Evolutionary conservation across 2,797 vertebrate species (phyloP).

Genomic region (Somateria mollissima): DNA sequence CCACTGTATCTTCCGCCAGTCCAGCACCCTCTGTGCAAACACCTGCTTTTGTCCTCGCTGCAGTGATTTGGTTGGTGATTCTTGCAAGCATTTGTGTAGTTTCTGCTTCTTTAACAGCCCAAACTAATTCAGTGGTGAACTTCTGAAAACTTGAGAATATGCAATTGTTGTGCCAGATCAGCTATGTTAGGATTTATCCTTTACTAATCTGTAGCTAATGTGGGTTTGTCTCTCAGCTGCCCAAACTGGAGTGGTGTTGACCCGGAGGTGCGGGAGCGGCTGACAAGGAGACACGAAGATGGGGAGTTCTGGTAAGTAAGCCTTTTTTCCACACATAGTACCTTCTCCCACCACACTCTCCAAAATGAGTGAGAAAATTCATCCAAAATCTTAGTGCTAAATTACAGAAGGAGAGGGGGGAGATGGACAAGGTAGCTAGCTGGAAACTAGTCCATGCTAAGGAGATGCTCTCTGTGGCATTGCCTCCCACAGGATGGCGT

Average conservation of each 20-base stretch:
- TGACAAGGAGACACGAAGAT: conserved; percentile 82
- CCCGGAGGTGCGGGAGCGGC: conserved; percentile 79
- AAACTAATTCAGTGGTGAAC: background rate
- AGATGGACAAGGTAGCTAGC: background rate
- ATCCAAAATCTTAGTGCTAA: background rate
- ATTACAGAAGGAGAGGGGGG: background rate
- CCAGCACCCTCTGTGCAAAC: background rate
- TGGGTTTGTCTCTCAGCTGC: conserved; percentile 75
- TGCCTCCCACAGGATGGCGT: conserved; percentile 84
- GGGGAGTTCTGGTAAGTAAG: conserved; percentile 88
- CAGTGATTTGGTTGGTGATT: background rate
- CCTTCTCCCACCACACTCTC: background rate
- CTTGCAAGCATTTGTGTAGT: background rate
- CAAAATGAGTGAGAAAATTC: background rate
- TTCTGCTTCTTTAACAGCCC: background rate
- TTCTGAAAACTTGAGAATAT: background rate
- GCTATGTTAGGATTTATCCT: background rate
- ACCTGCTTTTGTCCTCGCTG: background rate
- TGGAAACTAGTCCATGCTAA: background rate
- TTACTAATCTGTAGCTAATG: background rate
- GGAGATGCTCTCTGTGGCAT: rapidly evolving
- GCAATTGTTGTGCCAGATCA: background rate
- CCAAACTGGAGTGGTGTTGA: conserved; percentile 81
- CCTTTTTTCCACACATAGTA: background rate
- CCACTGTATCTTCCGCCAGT: rapidly evolving